Conservation (phyloP, 53 echinoderm and acorn worm genomes). For the Actinopyga echinites region DNA sequence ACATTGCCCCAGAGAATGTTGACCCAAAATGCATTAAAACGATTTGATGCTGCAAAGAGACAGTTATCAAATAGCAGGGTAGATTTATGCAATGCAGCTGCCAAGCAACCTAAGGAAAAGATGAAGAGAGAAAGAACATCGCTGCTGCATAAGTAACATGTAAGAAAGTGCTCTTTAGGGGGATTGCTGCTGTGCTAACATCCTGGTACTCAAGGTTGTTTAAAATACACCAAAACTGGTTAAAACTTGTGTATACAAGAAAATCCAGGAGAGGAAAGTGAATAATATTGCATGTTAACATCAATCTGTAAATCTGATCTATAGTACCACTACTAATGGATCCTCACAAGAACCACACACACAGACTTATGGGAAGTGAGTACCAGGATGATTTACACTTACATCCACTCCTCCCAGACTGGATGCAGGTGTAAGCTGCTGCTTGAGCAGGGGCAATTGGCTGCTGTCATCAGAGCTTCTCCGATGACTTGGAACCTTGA, state of each 20-base stretch:
- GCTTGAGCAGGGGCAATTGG: neutral
- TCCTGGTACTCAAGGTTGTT: neutral
- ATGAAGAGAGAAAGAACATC: neutral
- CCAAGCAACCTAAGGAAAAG: neutral
- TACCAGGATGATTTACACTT: constrained; percentile 29
- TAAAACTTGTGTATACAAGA: no score
- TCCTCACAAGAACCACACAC: no score
- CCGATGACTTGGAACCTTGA: no score
- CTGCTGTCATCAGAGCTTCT: no score
- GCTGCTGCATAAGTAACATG: neutral
- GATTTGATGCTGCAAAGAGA: neutral
- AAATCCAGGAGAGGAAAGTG: no score
- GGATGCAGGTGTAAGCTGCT: constrained; percentile 25
- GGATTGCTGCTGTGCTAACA: neutral
- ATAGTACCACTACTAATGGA: no score
- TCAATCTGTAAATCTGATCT: no score
- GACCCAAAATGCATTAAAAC: neutral
- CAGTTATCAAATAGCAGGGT: constrained; percentile 17
- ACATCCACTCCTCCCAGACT: constrained; percentile 15
- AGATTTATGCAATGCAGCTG: constrained; percentile 6
- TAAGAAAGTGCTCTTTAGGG: neutral
- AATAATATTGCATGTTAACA: no score
- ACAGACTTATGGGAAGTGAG: neutral
- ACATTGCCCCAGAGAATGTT: neutral
- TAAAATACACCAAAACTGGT: no score